phyloP scores from a whole-genome alignment of 2,888 invertebrate species.

The Philonicus albiceps region DNA sequence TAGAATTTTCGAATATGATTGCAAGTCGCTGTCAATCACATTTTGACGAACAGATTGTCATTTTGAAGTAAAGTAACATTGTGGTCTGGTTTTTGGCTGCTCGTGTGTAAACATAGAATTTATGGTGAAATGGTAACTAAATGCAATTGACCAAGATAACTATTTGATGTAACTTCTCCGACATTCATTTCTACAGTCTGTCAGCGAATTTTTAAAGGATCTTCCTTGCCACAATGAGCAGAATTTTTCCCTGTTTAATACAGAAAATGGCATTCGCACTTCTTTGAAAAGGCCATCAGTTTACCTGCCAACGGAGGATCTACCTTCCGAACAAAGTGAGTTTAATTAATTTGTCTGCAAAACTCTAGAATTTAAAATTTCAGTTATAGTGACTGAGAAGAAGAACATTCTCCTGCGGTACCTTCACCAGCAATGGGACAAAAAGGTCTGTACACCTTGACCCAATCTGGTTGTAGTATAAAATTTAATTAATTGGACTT shows the following conservation, averaged over 20 bases:
- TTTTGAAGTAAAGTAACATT: slow-evolving; percentile 1
- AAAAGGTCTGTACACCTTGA: slow-evolving; percentile 67
- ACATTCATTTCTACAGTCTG: slow-evolving; percentile 70
- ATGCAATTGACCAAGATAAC: not conserved
- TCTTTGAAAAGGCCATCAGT: slow-evolving; percentile 88
- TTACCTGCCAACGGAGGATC: slow-evolving; percentile 91
- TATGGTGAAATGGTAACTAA: slow-evolving; percentile 7
- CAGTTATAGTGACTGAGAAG: slow-evolving; percentile 94
- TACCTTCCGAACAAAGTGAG: slow-evolving; percentile 91
- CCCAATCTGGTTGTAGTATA: not conserved
- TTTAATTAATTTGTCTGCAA: slow-evolving; percentile 56
- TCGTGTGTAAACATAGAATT: slow-evolving; percentile 4
- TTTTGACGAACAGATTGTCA: not conserved
- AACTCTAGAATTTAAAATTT: not conserved
- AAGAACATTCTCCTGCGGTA: slow-evolving; percentile 92
- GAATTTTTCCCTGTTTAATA: slow-evolving; percentile 90
- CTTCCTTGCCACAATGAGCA: slow-evolving; percentile 89
- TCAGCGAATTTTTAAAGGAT: slow-evolving; percentile 89
- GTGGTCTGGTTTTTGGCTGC: not conserved
- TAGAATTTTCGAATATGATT: not conserved
- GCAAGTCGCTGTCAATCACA: not conserved
- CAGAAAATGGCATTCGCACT: slow-evolving; percentile 82
- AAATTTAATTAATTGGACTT: not conserved
- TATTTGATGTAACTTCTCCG: not conserved
- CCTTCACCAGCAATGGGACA: slow-evolving; percentile 95